Conservation (phyloP, 1,140 invertebrate genomes). For the Drosophila biarmipes region DNA sequence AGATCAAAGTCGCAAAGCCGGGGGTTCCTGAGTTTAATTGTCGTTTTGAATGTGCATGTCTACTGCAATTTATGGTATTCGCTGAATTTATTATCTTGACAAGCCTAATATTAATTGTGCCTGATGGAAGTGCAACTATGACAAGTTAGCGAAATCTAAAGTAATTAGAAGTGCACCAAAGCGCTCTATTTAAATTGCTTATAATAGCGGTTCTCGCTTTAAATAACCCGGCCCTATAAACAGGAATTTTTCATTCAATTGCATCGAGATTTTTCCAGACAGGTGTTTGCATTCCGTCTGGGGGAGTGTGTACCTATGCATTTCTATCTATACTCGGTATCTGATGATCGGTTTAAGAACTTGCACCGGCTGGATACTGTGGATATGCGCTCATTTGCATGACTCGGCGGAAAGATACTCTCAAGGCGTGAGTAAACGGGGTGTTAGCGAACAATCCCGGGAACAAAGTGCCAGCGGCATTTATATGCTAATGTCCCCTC, state of each 20-base stretch:
- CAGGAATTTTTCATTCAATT: conserved; percentile 27
- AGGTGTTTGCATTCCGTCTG: conserved; percentile 38
- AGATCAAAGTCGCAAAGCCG: conserved; percentile 45
- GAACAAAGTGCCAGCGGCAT: conserved; percentile 34
- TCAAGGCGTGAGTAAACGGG: conserved; percentile 56
- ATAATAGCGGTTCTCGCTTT: conserved; percentile 1
- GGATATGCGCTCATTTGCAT: conserved; percentile 68
- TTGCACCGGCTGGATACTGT: conserved; percentile 31
- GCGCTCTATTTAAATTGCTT: background rate
- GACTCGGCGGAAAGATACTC: conserved; percentile 67
- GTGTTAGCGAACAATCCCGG: conserved; percentile 29
- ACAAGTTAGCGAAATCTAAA: background rate
- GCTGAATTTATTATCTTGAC: background rate
- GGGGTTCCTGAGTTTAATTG: background rate
- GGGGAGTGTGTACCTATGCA: conserved; percentile 15
- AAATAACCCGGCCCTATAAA: background rate
- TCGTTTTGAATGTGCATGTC: conserved; percentile 11
- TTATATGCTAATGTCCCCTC: conserved; percentile 29
- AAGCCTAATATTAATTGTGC: background rate
- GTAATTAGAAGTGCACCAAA: background rate
- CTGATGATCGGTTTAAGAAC: conserved; percentile 13
- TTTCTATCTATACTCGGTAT: conserved; percentile 6
- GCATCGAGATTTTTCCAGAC: conserved; percentile 30
- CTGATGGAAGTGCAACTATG: background rate
- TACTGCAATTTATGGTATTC: background rate